These are phyloP conservation scores for Nanorana parkeri DNA, from an alignment of 2,113 vertebrate genomes.

Conservation along the genomic window DNA sequence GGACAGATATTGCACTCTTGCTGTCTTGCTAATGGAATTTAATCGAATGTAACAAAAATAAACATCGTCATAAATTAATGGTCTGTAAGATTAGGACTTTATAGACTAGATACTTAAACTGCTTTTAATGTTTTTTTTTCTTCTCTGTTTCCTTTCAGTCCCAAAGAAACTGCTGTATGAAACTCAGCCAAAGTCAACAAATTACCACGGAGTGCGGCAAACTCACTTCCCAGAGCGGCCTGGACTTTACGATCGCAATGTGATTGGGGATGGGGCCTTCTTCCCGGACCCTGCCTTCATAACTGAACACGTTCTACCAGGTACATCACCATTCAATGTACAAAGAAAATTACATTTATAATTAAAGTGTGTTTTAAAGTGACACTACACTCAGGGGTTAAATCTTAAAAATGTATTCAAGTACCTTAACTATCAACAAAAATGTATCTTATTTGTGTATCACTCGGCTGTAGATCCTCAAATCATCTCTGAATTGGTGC, in stretches of 20 bases:
- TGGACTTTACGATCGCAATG: constrained; percentile 78
- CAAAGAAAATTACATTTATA: too few relatives aligned
- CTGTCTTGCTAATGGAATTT: background rate
- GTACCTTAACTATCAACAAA: too few relatives aligned
- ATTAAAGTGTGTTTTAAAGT: too few relatives aligned
- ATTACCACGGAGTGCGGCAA: constrained; percentile 68
- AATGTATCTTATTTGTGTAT: too few relatives aligned
- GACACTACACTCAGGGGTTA: too few relatives aligned
- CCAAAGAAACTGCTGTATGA: constrained; percentile 88
- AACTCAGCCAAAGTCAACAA: constrained; percentile 72
- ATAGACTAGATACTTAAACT: constrained; percentile 19
- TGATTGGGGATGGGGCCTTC: constrained; percentile 81
- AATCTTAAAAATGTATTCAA: too few relatives aligned
- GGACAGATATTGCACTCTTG: too few relatives aligned
- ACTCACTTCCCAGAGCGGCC: constrained; percentile 66
- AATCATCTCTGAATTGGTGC: too few relatives aligned
- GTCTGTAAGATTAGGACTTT: background rate
- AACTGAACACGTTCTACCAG: constrained; percentile 74
- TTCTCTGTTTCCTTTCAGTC: constrained; percentile 71
- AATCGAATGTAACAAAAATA: background rate
- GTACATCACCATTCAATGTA: constrained; percentile 69
- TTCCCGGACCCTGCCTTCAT: constrained; percentile 75
- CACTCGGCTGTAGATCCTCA: too few relatives aligned
- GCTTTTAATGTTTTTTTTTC: constrained; percentile 53
- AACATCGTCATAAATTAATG: constrained; percentile 44